Percentiles rank a stretch among this genome's conserved stretches.
These are phyloP conservation scores for Intellagama lesueurii DNA, from an alignment of 2,797 vertebrate genomes.

Conservation along the genomic window DNA sequence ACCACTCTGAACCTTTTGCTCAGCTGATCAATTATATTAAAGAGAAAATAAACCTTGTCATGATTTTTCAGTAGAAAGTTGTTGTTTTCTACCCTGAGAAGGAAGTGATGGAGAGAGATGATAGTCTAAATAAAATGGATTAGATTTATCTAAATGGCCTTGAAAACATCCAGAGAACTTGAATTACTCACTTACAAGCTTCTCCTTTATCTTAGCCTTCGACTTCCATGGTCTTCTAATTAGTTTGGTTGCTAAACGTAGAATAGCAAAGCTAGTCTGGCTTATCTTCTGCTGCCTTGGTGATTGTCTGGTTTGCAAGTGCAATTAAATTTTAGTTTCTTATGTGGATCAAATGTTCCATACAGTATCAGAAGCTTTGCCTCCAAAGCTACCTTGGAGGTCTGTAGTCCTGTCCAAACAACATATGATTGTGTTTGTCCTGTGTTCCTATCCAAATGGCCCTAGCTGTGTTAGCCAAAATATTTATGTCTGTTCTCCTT, in stretches of 20 bases:
- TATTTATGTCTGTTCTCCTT: conserved; percentile 13
- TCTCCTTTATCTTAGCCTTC: conserved; percentile 1
- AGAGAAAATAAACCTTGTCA: background rate
- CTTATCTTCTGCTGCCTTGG: background rate
- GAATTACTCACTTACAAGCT: background rate
- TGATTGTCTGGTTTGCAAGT: conserved; percentile 10
- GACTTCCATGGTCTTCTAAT: background rate
- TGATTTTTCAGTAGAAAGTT: conserved; percentile 15
- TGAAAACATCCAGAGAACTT: background rate
- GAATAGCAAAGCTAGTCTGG: background rate
- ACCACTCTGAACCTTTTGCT: background rate
- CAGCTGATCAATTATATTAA: background rate
- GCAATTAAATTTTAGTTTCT: background rate
- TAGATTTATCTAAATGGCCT: conserved; percentile 15
- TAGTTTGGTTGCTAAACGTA: background rate
- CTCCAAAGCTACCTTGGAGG: conserved; percentile 21
- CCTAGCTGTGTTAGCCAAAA: conserved; percentile 27
- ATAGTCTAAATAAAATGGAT: conserved; percentile 11
- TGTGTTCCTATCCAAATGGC: conserved; percentile 33
- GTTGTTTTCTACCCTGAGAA: background rate
- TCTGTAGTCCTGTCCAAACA: conserved; percentile 22
- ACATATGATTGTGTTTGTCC: conserved; percentile 4
- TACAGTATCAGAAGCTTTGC: conserved; percentile 18
- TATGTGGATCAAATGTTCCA: conserved; percentile 6
- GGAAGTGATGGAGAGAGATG: background rate